Base-by-base conservation (phyloP, 2,888 invertebrate species). In the Lepidocyrtinus sp. region DNA sequence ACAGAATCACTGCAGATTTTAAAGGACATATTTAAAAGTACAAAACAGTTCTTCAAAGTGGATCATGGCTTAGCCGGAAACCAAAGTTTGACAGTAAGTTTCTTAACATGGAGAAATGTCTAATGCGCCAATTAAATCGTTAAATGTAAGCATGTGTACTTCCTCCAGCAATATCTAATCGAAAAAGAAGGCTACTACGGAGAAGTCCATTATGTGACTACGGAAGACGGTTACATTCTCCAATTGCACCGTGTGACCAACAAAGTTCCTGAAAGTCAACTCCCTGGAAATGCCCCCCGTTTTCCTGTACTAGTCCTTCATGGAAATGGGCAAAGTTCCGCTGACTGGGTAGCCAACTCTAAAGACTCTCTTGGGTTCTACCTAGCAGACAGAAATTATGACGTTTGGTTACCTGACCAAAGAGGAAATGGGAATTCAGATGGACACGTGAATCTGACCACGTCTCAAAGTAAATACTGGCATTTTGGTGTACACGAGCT, bases 311-410 rank as follows among this genome's bases (percentile, higher is more conserved):
- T 26, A 85, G n/a, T n/a, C n/a, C 87, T 1, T 85, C 87, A 7
- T 90, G 97, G 97, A 0, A 89, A 97, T 2, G 89, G 95, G 0
- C 92, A 93, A 7, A 93, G 94, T 85, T 94, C 95, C 0, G 92
- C 93, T 0, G 93, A 94, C 88, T 96, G 94, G 94, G 90, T 96
- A 0, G 89, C 93, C 9, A 90, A 93, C 68, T 93, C 93, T 21
- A 92, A 92, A 87, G 91, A 79, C 61, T 2, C 85, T 87, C 71
- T 81, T 88, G 89, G 87, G 1, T 89, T 88, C 68, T 82, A 88
- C 12, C 84, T 89, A 69, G 89, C 88, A 2, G 89, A 89, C 71
- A 87, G 86, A 3, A 89, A 89, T 24, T 89, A 88, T 83, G 89
- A 89, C 62, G 89, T 89, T 1, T 92, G 92, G 92, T 87, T 92